phyloP scores from a whole-genome alignment of 2,113 vertebrate species.

The zebrafish (Danio rerio) region DNA sequence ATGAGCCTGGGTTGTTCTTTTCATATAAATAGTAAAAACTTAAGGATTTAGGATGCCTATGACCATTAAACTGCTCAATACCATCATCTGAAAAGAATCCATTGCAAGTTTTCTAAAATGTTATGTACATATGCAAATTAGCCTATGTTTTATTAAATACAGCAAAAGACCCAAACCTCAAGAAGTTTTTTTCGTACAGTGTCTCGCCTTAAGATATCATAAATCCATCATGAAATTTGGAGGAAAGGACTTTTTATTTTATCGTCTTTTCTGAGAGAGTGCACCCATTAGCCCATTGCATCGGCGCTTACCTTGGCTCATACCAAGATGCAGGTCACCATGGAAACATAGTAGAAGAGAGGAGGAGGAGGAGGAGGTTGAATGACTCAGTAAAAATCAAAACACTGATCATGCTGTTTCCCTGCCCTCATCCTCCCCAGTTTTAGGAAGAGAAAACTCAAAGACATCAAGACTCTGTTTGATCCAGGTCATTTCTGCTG shows the following conservation, averaged over 20 bases:
- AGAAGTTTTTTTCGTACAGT: too few species aligned
- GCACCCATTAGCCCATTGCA: slow-evolving; percentile 25
- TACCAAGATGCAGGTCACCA: slow-evolving; percentile 22
- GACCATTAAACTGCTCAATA: too few species aligned
- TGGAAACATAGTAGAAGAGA: slow-evolving; percentile 38
- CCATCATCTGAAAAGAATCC: too few species aligned
- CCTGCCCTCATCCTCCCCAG: neutral
- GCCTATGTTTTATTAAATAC: too few species aligned
- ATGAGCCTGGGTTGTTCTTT: too few species aligned
- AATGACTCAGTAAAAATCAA: slow-evolving; percentile 46
- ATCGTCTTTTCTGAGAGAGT: neutral
- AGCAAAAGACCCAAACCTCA: too few species aligned
- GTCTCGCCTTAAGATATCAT: neutral
- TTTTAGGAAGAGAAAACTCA: neutral
- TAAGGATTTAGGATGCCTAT: too few species aligned
- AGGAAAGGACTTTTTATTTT: neutral
- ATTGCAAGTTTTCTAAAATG: too few species aligned
- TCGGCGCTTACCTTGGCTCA: neutral
- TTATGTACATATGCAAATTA: too few species aligned
- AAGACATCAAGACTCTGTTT: slow-evolving; percentile 26
- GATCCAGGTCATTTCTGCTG: slow-evolving; percentile 49
- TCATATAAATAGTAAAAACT: too few species aligned
- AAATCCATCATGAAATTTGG: neutral
- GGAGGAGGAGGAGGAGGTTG: neutral
- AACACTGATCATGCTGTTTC: slow-evolving; percentile 36